Percentiles rank a stretch among this genome's conserved stretches.
Evolutionary conservation across 2,797 vertebrate genomes (phyloP).

Genomic region (Carcharodon carcharias): DNA sequence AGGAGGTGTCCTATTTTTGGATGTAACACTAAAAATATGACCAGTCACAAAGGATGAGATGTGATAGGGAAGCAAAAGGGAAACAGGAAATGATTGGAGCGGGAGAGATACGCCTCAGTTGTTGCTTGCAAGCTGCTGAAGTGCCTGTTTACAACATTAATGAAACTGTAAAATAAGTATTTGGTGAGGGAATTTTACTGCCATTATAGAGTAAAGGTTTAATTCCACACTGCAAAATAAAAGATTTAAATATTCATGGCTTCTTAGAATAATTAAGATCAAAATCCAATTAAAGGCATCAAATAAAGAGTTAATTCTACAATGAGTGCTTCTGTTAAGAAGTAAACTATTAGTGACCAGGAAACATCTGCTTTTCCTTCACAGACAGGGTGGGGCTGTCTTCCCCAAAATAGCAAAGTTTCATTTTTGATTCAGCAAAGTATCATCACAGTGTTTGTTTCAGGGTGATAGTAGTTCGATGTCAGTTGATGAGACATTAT

Average conservation of each 20-base stretch:
- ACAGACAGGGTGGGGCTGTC: background rate
- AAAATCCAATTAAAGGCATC: background rate
- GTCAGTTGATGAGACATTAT: background rate
- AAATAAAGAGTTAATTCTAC: background rate
- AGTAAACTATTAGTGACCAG: background rate
- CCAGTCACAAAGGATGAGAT: background rate
- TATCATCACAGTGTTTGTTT: background rate
- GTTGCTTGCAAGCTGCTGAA: background rate
- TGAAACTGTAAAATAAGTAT: background rate
- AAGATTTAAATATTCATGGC: background rate
- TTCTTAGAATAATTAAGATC: background rate
- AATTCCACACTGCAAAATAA: background rate
- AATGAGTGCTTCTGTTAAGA: background rate
- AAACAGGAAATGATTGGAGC: background rate
- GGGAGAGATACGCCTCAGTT: background rate
- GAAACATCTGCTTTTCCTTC: background rate
- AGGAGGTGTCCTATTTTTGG: background rate
- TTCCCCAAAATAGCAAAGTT: background rate
- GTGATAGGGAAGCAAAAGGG: background rate
- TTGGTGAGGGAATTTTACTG: background rate
- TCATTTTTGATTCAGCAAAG: background rate
- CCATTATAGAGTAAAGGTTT: background rate
- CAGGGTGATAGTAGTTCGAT: background rate
- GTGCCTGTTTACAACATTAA: background rate
- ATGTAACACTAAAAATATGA: background rate